Base-by-base conservation (phyloP, 2,888 invertebrate species). In the Lottia scabra region DNA sequence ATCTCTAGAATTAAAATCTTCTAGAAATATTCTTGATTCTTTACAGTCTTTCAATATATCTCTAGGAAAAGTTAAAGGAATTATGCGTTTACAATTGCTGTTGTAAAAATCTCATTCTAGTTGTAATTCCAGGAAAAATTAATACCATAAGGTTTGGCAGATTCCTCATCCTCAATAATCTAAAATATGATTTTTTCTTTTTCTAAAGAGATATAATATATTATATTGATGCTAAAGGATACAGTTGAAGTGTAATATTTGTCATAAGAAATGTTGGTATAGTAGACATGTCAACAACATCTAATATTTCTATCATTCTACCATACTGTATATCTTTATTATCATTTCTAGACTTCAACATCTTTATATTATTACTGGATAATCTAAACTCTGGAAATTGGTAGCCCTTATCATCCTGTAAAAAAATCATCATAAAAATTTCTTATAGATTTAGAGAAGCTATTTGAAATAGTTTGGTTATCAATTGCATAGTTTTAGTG, bases 301-400 rank as follows among this genome's bases (percentile, higher is more conserved):
- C 83, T 46, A 83, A 66, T n/a, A 84, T 75, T 63, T 84, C 84
- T 10, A 83, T 63, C 75, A 78, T 82, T 43, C 83, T 69, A 8
- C 84, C 84, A 66, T 65, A 72, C 19, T 70, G 38, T 44, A 68
- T 63, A 64, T 16, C 64, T 16, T 38, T 43, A 13, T 71, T 64
- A 27, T 63, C 43, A 67, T 48, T 27, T 66, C 65, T 44, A 65
- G 23, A 43, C 15, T 44, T 27, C 68, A 63, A 16, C 66, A 4
- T 15, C 15, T 70, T 56, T 64, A 66, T 63, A 19, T 74, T 63
- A 27, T 69, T 64, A 67, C 65, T 67, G 5, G 19, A 46, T 6
- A 75, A 67, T 13, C 62, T 44, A 45, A 65, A 72, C 10, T 62
- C 67, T 48, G 72, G 38, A 46, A 75, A 75, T 10, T 67, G 19